Percentiles rank a stretch among this genome's conserved stretches.
phyloP scores from a whole-genome alignment of 2,113 vertebrate species.

The Sitta europaea region DNA sequence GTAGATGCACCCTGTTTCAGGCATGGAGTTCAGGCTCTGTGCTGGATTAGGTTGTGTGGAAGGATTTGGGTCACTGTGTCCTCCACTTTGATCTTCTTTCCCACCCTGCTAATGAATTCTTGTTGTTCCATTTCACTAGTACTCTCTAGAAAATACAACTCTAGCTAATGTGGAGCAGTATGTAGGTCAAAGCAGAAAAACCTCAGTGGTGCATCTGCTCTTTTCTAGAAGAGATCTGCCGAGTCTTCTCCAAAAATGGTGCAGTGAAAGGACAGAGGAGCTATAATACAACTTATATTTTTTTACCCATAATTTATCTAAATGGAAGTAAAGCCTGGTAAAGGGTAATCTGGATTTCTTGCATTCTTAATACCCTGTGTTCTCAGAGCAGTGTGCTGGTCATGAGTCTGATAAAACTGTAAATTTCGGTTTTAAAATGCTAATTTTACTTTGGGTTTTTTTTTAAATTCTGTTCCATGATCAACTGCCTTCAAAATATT shows the following conservation, averaged over 20 bases:
- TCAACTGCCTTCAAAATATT: not conserved
- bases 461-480: not conserved
- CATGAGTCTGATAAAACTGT: not conserved
- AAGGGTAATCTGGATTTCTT: not conserved
- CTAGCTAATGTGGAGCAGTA: not conserved
- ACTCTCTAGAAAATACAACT: not conserved
- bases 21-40: not conserved
- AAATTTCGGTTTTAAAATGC: not conserved
- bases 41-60: constrained; percentile 11
- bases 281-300: not conserved
- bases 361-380: not conserved
- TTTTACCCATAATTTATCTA: not conserved
- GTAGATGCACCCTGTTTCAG: not conserved
- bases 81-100: constrained; percentile 50
- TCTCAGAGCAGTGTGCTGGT: not conserved
- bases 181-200: not conserved
- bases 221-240: not conserved
- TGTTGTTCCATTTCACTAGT: not conserved
- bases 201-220: not conserved
- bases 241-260: not conserved
- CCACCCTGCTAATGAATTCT: not conserved
- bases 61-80: constrained; percentile 56
- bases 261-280: not conserved
- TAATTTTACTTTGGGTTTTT: not conserved
- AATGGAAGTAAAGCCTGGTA: not conserved